Conservation (phyloP, 1,140 invertebrate genomes). For the Achroia grisella region DNA sequence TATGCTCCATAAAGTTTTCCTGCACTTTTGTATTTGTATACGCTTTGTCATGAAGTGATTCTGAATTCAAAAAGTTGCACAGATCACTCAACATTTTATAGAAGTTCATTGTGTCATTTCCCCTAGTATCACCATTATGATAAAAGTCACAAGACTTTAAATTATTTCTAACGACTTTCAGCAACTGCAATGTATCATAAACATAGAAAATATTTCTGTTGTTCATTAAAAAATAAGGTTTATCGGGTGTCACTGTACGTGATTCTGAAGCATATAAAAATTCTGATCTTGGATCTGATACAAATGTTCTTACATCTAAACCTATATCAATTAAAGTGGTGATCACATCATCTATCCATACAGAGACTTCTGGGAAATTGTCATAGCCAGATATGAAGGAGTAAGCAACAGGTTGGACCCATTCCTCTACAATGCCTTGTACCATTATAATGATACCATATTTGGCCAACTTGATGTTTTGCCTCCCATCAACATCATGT, state of each 20-base stretch:
- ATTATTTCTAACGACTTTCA: neutral
- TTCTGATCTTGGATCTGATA: constrained; percentile 5
- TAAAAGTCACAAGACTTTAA: constrained; percentile 5
- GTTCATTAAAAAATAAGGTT: constrained; percentile 5
- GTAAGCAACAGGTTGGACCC: constrained; percentile 11
- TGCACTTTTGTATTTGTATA: neutral
- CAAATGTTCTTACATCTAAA: constrained; percentile 7
- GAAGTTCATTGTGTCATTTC: neutral
- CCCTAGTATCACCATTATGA: neutral
- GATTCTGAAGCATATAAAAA: neutral
- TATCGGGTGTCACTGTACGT: neutral
- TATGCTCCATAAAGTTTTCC: constrained; percentile 1
- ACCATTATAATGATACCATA: constrained; percentile 13
- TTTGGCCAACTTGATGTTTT: constrained; percentile 8
- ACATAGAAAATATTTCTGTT: constrained; percentile 6
- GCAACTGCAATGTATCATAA: constrained; percentile 1
- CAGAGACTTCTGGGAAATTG: constrained; percentile 7
- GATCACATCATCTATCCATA: constrained; percentile 14
- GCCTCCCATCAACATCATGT: constrained; percentile 14
- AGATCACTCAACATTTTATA: neutral
- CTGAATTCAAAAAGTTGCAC: constrained; percentile 1
- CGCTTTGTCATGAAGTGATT: neutral
- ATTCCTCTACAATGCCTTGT: constrained; percentile 10
- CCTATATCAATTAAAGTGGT: constrained; percentile 2
- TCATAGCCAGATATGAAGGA: constrained; percentile 9